Evolutionary conservation across 2,797 vertebrate genomes (phyloP).

Genomic region (Myotis daubentonii): DNA sequence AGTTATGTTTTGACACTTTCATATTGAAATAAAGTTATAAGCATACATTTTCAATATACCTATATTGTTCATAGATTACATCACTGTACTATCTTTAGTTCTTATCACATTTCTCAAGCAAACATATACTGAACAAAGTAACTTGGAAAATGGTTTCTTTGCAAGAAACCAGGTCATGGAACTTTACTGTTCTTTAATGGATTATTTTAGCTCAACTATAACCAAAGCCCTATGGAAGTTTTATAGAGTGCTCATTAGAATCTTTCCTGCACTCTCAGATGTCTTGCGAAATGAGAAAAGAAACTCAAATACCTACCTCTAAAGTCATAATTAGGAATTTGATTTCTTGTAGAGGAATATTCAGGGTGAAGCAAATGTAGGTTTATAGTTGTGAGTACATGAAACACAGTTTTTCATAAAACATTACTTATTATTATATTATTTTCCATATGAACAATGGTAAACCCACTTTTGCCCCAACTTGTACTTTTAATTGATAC

Average conservation of each 20-base stretch:
- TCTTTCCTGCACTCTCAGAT: background rate
- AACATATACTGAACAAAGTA: background rate
- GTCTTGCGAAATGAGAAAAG: background rate
- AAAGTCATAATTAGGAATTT: background rate
- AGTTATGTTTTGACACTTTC: background rate
- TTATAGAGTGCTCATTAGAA: background rate
- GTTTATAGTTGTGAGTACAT: background rate
- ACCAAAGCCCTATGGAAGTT: background rate
- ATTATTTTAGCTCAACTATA: background rate
- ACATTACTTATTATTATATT: background rate
- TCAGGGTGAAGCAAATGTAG: background rate
- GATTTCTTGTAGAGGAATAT: background rate
- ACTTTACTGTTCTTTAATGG: background rate
- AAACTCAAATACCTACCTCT: background rate
- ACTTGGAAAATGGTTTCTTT: background rate
- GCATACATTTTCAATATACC: background rate
- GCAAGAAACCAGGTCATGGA: background rate
- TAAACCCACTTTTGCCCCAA: background rate
- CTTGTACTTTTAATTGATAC: background rate
- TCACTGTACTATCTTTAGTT: background rate
- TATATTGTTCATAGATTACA: background rate
- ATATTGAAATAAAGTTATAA: background rate
- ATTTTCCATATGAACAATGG: background rate
- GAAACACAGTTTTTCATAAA: no score
- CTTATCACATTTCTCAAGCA: background rate